Evolutionary conservation across 2,888 invertebrate species (phyloP).

Genomic region (Mimas tiliae): DNA sequence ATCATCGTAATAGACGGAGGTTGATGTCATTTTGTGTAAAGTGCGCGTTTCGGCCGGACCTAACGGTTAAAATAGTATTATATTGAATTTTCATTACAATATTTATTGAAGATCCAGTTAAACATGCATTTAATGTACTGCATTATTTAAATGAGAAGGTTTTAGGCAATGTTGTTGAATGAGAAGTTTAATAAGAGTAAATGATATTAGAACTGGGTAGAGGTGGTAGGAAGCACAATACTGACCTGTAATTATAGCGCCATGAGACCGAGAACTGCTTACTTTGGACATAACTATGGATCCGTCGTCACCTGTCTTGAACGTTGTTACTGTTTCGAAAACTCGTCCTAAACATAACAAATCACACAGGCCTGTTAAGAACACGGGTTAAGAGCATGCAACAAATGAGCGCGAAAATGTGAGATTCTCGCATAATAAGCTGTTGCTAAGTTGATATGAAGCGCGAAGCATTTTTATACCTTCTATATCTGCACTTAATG

Average conservation of each 20-base stretch:
- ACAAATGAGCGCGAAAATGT: slow-evolving; percentile 63
- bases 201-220: slow-evolving; percentile 56
- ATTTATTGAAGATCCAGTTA: slow-evolving; percentile 30
- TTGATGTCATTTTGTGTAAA: slow-evolving; percentile 87
- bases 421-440: slow-evolving; percentile 68
- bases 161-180: slow-evolving; percentile 42
- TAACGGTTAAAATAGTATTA: slow-evolving; percentile 79
- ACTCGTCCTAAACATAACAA: slow-evolving; percentile 83
- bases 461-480: slow-evolving; percentile 76
- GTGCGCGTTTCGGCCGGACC: slow-evolving; percentile 88
- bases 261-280: slow-evolving; percentile 86
- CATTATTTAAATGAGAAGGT: slow-evolving; percentile 15
- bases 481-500: slow-evolving; percentile 80
- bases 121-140: slow-evolving; percentile 26
- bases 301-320: slow-evolving; percentile 79
- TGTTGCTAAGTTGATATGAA: slow-evolving; percentile 68
- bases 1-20: slow-evolving; percentile 82
- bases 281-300: slow-evolving; percentile 82
- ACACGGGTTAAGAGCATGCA: slow-evolving; percentile 79
- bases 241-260: slow-evolving; percentile 87
- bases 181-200: slow-evolving; percentile 36
- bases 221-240: slow-evolving; percentile 71
- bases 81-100: slow-evolving; percentile 34
- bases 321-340: slow-evolving; percentile 82
- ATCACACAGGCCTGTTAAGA: slow-evolving; percentile 80